A percentile compares a stretch with the other conserved stretches of the same genome.
Conservation (phyloP, 2,888 invertebrate species). For the Eupithecia inturbata region DNA sequence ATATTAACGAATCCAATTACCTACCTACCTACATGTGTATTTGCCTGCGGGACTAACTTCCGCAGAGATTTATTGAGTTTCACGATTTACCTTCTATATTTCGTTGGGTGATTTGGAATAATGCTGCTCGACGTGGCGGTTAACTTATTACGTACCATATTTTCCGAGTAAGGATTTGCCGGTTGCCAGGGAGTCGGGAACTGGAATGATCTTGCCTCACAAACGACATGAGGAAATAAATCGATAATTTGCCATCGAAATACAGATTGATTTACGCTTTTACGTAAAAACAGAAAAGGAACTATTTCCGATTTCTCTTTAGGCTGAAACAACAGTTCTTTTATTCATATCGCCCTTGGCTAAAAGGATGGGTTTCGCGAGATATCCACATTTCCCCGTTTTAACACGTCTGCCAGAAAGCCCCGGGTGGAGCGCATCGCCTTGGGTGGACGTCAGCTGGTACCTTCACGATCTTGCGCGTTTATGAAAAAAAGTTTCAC, state of each 20-base stretch:
- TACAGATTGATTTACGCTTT: constrained; percentile 20
- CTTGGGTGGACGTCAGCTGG: constrained; percentile 79
- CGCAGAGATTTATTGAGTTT: constrained; percentile 47
- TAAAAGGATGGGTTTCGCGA: constrained; percentile 70
- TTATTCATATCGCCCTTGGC: constrained; percentile 67
- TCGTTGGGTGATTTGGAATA: constrained; percentile 24
- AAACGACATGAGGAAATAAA: constrained; percentile 1
- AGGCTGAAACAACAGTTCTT: constrained; percentile 52
- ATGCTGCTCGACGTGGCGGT: constrained; percentile 23
- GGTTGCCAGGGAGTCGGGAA: background rate
- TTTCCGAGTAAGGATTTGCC: constrained; percentile 15
- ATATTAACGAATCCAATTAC: constrained; percentile 71
- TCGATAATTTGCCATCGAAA: constrained; percentile 23
- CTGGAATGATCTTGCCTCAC: constrained; percentile 1
- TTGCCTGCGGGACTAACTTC: constrained; percentile 43
- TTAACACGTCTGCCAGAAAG: constrained; percentile 79
- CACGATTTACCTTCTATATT: constrained; percentile 38
- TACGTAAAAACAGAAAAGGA: constrained; percentile 34
- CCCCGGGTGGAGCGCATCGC: constrained; percentile 67
- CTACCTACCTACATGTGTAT: constrained; percentile 44
- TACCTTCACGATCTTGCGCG: constrained; percentile 69
- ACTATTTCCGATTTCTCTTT: constrained; percentile 42
- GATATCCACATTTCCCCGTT: constrained; percentile 73
- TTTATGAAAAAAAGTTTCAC: constrained; percentile 81
- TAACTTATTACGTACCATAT: constrained; percentile 19